phyloP scores from a whole-genome alignment of 2,113 vertebrate species.

The Pyxicephalus adspersus region DNA sequence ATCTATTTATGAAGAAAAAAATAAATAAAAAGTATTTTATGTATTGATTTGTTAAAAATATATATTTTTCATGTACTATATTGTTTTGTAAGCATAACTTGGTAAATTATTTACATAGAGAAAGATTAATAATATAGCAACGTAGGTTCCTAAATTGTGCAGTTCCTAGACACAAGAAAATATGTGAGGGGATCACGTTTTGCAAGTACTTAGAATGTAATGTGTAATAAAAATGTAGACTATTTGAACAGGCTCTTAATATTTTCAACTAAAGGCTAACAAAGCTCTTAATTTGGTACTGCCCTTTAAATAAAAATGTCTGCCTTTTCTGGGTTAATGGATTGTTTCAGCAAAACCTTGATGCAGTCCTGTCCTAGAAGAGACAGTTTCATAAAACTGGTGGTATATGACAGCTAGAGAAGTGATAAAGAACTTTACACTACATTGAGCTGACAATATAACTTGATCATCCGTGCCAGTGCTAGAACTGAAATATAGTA shows the following conservation, averaged over 20 bases:
- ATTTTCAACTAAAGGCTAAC: slow-evolving; percentile 3
- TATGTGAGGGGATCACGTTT: too few relatives aligned
- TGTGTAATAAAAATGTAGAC: slow-evolving; percentile 7
- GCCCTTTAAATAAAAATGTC: slow-evolving; percentile 28
- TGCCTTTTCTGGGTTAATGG: slow-evolving; percentile 42
- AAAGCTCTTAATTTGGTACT: slow-evolving; percentile 21
- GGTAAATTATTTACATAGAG: too few relatives aligned
- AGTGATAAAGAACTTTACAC: slow-evolving; percentile 57
- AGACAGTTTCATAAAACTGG: slow-evolving; percentile 47
- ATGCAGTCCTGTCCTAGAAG: slow-evolving; percentile 36
- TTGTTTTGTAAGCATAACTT: too few relatives aligned
- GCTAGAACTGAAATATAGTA: slow-evolving; percentile 53
- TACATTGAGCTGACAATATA: slow-evolving; percentile 58
- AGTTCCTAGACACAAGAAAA: too few relatives aligned
- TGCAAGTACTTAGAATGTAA: neutral
- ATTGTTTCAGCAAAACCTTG: slow-evolving; percentile 35
- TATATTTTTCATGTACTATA: too few relatives aligned
- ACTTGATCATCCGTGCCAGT: slow-evolving; percentile 55
- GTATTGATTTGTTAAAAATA: too few relatives aligned
- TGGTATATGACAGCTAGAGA: slow-evolving; percentile 47
- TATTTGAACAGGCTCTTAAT: slow-evolving; percentile 7
- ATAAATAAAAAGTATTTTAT: too few relatives aligned
- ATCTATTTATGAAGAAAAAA: too few relatives aligned
- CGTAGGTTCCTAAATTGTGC: too few relatives aligned
- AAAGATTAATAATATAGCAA: too few relatives aligned